Conservation (phyloP, 1,140 invertebrate genomes). For the Hormaphis cornu region DNA sequence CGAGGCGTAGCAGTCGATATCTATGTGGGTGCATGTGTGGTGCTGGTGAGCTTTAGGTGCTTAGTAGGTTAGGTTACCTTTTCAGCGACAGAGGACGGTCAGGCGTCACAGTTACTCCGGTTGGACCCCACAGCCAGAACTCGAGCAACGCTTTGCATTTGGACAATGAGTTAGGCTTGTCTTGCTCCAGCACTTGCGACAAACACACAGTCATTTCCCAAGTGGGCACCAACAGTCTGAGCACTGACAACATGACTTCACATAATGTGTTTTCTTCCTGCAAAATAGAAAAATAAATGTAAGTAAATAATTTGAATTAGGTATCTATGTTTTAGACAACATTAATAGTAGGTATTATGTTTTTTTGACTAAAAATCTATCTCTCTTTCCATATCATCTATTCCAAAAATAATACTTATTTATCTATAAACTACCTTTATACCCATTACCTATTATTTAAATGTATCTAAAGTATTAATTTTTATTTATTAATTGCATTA, state of each 20-base stretch:
- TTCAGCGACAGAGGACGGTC: constrained; percentile 42
- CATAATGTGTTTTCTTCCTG: constrained; percentile 52
- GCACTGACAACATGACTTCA: constrained; percentile 61
- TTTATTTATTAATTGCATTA: too few species aligned
- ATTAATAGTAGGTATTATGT: too few species aligned
- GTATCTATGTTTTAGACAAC: too few species aligned
- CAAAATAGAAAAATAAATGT: neutral
- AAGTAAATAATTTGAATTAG: too few species aligned
- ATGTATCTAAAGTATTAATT: too few species aligned
- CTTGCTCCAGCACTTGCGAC: constrained; percentile 57
- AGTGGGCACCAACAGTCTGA: constrained; percentile 54
- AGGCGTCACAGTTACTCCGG: constrained; percentile 45
- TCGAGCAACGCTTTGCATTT: constrained; percentile 60
- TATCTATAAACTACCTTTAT: too few species aligned
- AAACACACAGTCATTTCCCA: constrained; percentile 56
- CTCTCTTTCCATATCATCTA: too few species aligned
- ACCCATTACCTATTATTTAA: too few species aligned
- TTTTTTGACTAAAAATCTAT: too few species aligned
- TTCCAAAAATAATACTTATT: too few species aligned
- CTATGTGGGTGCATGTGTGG: neutral
- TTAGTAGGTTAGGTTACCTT: constrained; percentile 41
- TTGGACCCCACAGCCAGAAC: constrained; percentile 74
- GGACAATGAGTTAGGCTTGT: constrained; percentile 59
- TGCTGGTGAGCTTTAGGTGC: neutral
- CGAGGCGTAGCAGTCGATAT: neutral